These are phyloP conservation scores for Tringa solitaria DNA, from an alignment of 2,113 vertebrate genomes.

Conservation along the genomic window DNA sequence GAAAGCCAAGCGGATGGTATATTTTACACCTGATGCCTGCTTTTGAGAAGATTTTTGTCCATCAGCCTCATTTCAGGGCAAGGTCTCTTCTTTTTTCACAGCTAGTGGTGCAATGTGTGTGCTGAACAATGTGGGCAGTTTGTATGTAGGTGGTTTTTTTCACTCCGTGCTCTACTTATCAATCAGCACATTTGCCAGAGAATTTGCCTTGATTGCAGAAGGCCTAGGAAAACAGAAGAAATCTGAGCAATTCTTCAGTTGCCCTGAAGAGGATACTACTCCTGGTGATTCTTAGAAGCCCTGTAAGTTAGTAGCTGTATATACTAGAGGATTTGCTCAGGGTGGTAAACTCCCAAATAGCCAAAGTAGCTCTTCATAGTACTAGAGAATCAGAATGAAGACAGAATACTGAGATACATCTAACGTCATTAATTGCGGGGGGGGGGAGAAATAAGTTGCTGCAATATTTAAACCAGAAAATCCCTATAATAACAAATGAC, in stretches of 20 bases:
- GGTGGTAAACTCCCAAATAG: neutral
- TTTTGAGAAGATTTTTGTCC: accelerated
- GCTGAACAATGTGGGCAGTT: neutral
- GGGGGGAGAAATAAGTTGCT: conserved; percentile 28
- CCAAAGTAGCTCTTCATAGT: neutral
- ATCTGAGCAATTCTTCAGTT: conserved; percentile 7
- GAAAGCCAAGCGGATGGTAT: neutral
- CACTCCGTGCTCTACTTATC: neutral
- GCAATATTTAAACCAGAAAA: conserved; percentile 71
- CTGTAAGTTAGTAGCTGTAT: neutral
- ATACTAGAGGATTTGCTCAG: neutral
- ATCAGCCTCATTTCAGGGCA: neutral
- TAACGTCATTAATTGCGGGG: conserved; percentile 47
- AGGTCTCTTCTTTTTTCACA: neutral
- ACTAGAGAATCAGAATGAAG: conserved; percentile 43
- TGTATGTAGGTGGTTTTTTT: neutral
- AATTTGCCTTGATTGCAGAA: neutral
- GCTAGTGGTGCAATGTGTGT: neutral
- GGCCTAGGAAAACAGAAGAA: conserved; percentile 1
- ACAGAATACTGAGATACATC: conserved; percentile 21
- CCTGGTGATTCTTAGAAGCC: neutral
- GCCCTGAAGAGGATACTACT: neutral
- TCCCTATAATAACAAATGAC: conserved; percentile 64
- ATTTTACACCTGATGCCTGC: neutral
- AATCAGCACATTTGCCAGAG: neutral